Conservation (phyloP, 2,888 invertebrate species). For the Myopa tessellatipennis region DNA sequence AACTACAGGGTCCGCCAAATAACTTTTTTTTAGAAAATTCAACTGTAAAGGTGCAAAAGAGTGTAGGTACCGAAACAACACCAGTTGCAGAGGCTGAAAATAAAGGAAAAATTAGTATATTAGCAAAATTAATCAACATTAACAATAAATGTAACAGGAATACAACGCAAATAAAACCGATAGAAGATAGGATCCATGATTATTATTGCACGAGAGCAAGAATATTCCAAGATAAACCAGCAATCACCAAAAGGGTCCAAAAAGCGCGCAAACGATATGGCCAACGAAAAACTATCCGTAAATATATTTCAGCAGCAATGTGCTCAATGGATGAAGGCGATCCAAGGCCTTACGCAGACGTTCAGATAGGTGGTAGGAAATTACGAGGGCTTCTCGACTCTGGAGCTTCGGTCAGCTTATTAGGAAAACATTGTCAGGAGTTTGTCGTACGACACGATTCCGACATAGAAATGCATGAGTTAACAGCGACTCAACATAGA, state of each 20-base stretch:
- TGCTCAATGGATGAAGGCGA: not conserved
- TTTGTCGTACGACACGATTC: constrained; percentile 10
- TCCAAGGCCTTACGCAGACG: not conserved
- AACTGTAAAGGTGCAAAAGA: too few species aligned
- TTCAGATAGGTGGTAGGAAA: not conserved
- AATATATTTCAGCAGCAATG: not conserved
- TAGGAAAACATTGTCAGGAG: not conserved
- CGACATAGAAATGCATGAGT: constrained; percentile 5
- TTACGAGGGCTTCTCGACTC: constrained; percentile 20
- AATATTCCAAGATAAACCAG: not conserved
- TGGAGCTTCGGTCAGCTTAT: constrained; percentile 20
- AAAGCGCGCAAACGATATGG: not conserved
- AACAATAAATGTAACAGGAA: not conserved
- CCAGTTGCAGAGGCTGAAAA: too few species aligned
- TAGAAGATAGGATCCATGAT: not conserved
- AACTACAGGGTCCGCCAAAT: too few species aligned
- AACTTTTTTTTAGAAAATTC: too few species aligned
- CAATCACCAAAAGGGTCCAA: not conserved
- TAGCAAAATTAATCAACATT: not conserved
- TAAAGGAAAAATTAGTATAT: too few species aligned
- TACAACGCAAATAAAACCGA: not conserved
- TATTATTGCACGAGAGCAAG: not conserved
- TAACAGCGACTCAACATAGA: not conserved
- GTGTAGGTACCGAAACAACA: too few species aligned
- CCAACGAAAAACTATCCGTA: not conserved